A percentile compares a stretch with the other conserved stretches of the same genome.
phyloP scores from a whole-genome alignment of 2,797 vertebrate species.

The Aldrovandia affinis region DNA sequence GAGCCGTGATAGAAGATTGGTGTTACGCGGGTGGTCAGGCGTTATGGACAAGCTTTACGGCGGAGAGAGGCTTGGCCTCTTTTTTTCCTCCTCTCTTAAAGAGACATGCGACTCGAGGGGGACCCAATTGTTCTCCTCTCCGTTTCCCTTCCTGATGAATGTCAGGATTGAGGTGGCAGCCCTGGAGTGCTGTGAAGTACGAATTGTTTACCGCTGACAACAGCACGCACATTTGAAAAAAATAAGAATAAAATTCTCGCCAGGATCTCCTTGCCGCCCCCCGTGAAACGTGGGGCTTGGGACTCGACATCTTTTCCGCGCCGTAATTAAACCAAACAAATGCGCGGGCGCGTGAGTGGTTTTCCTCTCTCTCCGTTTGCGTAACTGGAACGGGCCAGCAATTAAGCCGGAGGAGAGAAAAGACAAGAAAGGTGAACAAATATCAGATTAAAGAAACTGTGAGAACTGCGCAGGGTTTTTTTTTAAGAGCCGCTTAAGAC shows the following conservation, averaged over 20 bases:
- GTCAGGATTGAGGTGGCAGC: slow-evolving; percentile 12
- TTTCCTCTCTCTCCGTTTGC: slow-evolving; percentile 38
- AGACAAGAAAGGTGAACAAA: neutral
- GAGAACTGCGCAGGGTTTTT: neutral
- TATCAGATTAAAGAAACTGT: slow-evolving; percentile 1
- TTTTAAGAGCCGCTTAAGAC: neutral
- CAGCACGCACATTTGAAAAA: no score
- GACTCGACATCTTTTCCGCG: neutral
- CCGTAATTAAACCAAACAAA: slow-evolving; percentile 35
- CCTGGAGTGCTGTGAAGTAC: slow-evolving; percentile 20
- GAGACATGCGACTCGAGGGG: slow-evolving; percentile 66
- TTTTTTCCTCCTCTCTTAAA: slow-evolving; percentile 65
- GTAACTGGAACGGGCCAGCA: slow-evolving; percentile 35
- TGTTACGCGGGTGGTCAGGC: slow-evolving; percentile 71
- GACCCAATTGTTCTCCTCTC: slow-evolving; percentile 45
- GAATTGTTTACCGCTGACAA: slow-evolving; percentile 26
- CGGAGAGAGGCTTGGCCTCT: slow-evolving; percentile 58
- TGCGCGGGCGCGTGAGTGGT: neutral
- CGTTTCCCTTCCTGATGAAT: slow-evolving; percentile 17
- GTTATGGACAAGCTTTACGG: slow-evolving; percentile 63
- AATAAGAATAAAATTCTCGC: slow-evolving; percentile 7
- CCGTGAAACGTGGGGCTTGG: neutral
- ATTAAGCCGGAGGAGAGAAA: neutral
- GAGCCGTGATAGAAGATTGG: slow-evolving; percentile 83
- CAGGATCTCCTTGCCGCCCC: slow-evolving; percentile 24